Conservation (phyloP, 2,888 invertebrate genomes). For the Dicroscelio sp. region DNA sequence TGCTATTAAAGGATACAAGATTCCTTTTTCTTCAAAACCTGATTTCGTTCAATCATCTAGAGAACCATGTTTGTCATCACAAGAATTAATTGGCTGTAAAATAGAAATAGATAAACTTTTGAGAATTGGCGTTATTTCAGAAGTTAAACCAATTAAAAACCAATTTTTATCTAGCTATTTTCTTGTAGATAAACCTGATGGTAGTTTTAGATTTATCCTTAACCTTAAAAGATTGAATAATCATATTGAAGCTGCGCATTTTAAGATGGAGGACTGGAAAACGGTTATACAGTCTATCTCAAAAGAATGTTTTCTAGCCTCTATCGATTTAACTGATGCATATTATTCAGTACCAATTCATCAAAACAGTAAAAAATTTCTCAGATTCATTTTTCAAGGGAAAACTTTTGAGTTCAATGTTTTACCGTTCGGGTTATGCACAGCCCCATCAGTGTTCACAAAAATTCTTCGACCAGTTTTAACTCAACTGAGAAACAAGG, state of each 20-base stretch:
- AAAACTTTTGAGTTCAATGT: conserved; percentile 62
- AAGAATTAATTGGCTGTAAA: too few species aligned
- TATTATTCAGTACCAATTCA: background rate
- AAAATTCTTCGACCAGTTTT: conserved; percentile 67
- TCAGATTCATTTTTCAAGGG: background rate
- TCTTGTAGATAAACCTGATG: too few species aligned
- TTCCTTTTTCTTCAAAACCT: too few species aligned
- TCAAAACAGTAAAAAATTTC: background rate
- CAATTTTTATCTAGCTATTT: too few species aligned
- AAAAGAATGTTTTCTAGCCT: background rate
- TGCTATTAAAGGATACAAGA: too few species aligned
- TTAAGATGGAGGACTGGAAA: background rate
- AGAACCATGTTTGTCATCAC: too few species aligned
- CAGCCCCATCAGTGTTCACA: conserved; percentile 72
- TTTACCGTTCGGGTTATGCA: conserved; percentile 67
- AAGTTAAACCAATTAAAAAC: too few species aligned
- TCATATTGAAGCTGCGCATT: background rate
- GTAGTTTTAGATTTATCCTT: background rate
- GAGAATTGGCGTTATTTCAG: too few species aligned
- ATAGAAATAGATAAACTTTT: too few species aligned
- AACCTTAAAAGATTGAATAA: background rate
- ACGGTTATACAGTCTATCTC: background rate
- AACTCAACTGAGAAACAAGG: conserved; percentile 29
- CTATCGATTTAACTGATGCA: background rate
- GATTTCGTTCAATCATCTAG: too few species aligned